A percentile compares a stretch with the other conserved stretches of the same genome.
phyloP scores from a whole-genome alignment of 2,888 invertebrate species.

The Anaspis maculata region DNA sequence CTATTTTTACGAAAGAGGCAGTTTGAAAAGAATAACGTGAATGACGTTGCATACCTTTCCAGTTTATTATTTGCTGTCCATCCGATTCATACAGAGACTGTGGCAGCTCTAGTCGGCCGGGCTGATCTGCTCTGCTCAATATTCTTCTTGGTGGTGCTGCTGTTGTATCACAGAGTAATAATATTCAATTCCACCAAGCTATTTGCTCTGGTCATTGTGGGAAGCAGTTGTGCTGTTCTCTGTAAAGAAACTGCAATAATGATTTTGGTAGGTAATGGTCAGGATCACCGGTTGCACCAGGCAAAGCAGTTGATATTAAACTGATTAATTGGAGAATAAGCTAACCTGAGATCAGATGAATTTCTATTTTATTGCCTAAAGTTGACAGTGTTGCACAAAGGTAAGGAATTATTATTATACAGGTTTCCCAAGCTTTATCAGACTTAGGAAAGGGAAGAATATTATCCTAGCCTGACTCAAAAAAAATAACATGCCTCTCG shows the following conservation, averaged over 20 bases:
- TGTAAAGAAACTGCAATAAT: constrained; percentile 93
- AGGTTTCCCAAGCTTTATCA: too few species aligned
- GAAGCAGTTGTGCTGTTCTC: constrained; percentile 63
- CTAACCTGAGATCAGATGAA: too few species aligned
- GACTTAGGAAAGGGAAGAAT: too few species aligned
- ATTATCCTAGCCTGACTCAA: too few species aligned
- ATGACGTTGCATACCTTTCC: constrained; percentile 53
- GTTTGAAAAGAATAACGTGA: constrained; percentile 23
- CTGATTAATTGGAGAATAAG: too few species aligned
- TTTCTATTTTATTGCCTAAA: too few species aligned
- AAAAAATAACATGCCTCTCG: too few species aligned
- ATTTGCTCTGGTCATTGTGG: constrained; percentile 34
- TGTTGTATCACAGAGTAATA: constrained; percentile 51
- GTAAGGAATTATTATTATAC: too few species aligned
- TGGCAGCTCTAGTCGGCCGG: constrained; percentile 85
- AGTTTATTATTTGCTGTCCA: constrained; percentile 79
- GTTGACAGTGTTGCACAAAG: too few species aligned
- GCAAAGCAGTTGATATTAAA: too few species aligned
- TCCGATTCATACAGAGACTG: constrained; percentile 89
- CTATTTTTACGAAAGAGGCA: constrained; percentile 29
- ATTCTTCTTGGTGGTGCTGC: constrained; percentile 63
- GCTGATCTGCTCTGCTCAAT: constrained; percentile 83
- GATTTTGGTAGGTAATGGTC: constrained; percentile 76
- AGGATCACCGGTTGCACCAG: too few species aligned
- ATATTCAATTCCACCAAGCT: constrained; percentile 24